These are phyloP conservation scores for Drosophila maculinotata DNA, from an alignment of 2,888 invertebrate species.

Conservation along the genomic window DNA sequence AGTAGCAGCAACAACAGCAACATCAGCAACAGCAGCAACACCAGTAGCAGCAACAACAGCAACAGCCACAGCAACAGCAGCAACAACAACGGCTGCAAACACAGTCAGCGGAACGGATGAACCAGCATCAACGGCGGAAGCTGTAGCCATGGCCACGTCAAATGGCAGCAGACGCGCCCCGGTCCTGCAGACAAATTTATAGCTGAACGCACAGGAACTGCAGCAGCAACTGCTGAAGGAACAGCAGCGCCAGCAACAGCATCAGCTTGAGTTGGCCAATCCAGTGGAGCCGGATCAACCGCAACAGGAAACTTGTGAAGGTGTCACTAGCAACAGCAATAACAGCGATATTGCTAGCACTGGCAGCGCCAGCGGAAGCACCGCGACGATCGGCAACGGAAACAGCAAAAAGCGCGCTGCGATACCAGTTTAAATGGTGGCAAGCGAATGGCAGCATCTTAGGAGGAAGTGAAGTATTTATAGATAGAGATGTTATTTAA, in stretches of 20 bases:
- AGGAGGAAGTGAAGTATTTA: slow-evolving; percentile 5
- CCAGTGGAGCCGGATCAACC: slow-evolving; percentile 16
- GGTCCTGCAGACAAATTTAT: slow-evolving; percentile 82
- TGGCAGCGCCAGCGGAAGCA: slow-evolving; percentile 57
- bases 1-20: slow-evolving; percentile 6
- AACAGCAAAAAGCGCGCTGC: slow-evolving; percentile 79
- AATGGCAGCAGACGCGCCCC: slow-evolving; percentile 56
- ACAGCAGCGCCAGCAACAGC: slow-evolving; percentile 59
- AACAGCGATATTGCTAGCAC: slow-evolving; percentile 46
- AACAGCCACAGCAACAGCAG: slow-evolving; percentile 1
- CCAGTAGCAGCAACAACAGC: slow-evolving; percentile 31
- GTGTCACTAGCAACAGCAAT: slow-evolving; percentile 17
- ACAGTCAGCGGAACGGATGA: slow-evolving; percentile 16
- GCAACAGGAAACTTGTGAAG: slow-evolving; percentile 27
- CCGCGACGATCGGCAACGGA: slow-evolving; percentile 44
- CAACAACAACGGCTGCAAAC: slow-evolving; percentile 27
- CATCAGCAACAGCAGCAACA: slow-evolving; percentile 3
- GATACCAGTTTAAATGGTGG: slow-evolving; percentile 81
- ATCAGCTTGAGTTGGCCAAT: slow-evolving; percentile 13
- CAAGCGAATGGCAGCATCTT: background rate
- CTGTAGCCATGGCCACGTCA: slow-evolving; percentile 49
- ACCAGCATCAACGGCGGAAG: slow-evolving; percentile 12
- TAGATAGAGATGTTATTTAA: slow-evolving; percentile 9
- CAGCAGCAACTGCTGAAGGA: slow-evolving; percentile 69
- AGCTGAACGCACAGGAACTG: slow-evolving; percentile 82